A percentile compares a stretch with the other conserved stretches of the same genome.
Conservation (phyloP, 2,113 vertebrate genomes). For the Ranitomeya variabilis region DNA sequence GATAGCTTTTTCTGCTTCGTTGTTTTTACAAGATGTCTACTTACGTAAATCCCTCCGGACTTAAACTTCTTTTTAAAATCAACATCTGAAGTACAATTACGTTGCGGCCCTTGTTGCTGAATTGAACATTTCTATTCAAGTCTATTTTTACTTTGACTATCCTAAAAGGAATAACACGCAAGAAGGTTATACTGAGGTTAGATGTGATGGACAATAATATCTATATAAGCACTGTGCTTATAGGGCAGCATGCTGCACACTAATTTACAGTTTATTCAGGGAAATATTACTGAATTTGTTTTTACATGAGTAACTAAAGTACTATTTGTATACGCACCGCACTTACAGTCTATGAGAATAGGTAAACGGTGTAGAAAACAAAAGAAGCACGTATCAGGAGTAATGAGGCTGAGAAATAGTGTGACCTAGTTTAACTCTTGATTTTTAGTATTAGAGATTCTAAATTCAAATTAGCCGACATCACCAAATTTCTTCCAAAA, state of each 20-base stretch:
- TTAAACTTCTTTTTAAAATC: conserved; percentile 48
- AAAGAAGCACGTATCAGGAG: neutral
- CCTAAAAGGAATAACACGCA: neutral
- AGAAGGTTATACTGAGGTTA: conserved; percentile 32
- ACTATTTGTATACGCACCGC: too few species aligned
- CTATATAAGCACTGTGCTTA: neutral
- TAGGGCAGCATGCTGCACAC: neutral
- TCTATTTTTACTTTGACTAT: conserved; percentile 29
- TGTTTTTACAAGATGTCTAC: conserved; percentile 33
- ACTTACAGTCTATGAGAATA: neutral
- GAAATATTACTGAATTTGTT: neutral
- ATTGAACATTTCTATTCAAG: conserved; percentile 31
- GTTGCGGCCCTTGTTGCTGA: conserved; percentile 20
- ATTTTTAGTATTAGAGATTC: too few species aligned
- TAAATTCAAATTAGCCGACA: too few species aligned
- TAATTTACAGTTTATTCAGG: neutral
- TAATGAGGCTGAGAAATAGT: too few species aligned
- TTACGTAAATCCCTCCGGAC: conserved; percentile 36
- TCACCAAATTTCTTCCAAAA: too few species aligned
- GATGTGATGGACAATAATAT: neutral
- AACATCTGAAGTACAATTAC: conserved; percentile 46
- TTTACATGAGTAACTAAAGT: too few species aligned
- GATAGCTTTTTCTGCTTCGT: conserved; percentile 6
- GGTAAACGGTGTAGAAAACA: neutral
- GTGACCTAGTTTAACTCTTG: too few species aligned